These are phyloP conservation scores for Mastomys natalensis DNA, from an alignment of 2,113 vertebrate species.

Conservation along the genomic window DNA sequence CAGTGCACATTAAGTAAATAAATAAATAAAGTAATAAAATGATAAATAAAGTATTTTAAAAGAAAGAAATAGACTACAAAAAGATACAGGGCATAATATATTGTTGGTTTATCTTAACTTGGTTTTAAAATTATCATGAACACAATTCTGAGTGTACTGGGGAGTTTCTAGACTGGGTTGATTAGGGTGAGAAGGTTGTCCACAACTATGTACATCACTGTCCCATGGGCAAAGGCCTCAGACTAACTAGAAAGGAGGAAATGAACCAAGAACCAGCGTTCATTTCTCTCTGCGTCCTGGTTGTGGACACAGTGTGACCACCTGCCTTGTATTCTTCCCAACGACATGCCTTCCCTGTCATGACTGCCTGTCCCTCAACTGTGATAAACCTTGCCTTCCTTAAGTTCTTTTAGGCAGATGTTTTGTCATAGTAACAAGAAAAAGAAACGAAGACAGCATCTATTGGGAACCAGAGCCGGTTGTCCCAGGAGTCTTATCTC, in stretches of 20 bases:
- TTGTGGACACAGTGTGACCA: neutral
- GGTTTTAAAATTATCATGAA: neutral
- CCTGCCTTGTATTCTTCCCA: neutral
- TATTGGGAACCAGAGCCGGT: neutral
- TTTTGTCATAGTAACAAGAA: neutral
- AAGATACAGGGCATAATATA: neutral
- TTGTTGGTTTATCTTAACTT: neutral
- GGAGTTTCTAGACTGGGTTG: neutral
- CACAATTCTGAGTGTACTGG: too few relatives aligned
- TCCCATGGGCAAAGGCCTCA: neutral
- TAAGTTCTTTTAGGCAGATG: too few relatives aligned
- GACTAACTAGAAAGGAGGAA: neutral
- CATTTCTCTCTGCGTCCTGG: neutral
- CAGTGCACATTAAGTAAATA: neutral
- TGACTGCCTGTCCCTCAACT: neutral
- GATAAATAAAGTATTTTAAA: too few relatives aligned
- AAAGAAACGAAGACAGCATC: neutral
- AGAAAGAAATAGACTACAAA: neutral
- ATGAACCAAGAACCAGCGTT: neutral
- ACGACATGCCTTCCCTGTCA: neutral
- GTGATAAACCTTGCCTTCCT: neutral
- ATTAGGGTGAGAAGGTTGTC: neutral
- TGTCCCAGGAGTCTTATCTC: neutral
- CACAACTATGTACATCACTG: neutral
- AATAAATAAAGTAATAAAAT: neutral